Evolutionary conservation across 1,140 invertebrate genomes (phyloP).

Genomic region (Teleopsis dalmanni): DNA sequence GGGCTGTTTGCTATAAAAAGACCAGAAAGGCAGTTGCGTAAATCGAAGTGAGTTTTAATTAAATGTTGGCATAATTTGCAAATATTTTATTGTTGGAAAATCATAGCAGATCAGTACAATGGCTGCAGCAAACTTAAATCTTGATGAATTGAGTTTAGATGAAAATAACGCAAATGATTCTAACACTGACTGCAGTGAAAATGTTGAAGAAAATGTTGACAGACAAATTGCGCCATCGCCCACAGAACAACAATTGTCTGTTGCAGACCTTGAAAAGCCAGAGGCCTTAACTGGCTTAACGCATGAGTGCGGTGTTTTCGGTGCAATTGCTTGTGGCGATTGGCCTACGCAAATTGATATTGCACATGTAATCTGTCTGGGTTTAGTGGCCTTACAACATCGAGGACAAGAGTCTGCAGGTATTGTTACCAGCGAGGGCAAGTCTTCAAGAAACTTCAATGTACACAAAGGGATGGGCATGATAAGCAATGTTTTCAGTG

Average conservation of each 20-base stretch:
- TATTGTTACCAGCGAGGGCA: conserved; percentile 87
- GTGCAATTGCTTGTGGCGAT: conserved; percentile 78
- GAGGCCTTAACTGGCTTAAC: conserved; percentile 58
- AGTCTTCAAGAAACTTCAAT: conserved; percentile 66
- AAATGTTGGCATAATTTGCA: no score
- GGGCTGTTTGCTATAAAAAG: no score
- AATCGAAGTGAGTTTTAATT: no score
- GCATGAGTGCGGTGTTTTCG: conserved; percentile 93
- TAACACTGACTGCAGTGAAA: no score
- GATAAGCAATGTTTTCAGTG: conserved; percentile 87
- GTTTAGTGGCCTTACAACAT: conserved; percentile 90
- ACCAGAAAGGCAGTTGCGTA: no score
- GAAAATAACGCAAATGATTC: no score
- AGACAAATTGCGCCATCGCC: not conserved
- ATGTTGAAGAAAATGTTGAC: no score
- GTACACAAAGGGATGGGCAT: conserved; percentile 91
- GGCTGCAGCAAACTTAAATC: no score
- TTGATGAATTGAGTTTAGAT: no score
- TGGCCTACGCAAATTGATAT: conserved; percentile 54
- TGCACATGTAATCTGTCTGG: conserved; percentile 75
- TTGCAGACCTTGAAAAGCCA: conserved; percentile 1
- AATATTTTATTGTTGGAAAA: no score
- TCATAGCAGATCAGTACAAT: no score
- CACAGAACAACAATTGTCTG: not conserved
- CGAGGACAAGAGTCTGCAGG: conserved; percentile 95